Evolutionary conservation across 2,797 vertebrate species (phyloP).

Genomic region (Myotis planiceps): DNA sequence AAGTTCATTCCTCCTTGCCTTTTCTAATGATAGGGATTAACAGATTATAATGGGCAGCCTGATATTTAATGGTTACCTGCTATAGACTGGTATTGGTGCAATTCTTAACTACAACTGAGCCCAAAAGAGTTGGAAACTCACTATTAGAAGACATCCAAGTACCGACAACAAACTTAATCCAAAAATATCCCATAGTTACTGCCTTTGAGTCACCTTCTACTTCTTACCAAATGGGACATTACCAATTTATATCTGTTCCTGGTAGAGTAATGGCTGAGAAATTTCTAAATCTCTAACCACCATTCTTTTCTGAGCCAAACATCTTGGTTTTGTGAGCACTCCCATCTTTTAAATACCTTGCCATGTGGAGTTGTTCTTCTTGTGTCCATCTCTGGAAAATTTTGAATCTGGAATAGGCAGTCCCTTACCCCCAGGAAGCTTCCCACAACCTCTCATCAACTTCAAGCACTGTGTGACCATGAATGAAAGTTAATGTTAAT

Average conservation of each 20-base stretch:
- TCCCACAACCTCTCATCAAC: not conserved
- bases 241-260: not conserved
- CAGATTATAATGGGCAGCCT: not conserved
- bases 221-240: not conserved
- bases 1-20: not conserved
- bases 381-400: not conserved
- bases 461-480: not conserved
- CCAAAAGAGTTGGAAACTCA: not conserved
- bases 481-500: slow-evolving; percentile 67
- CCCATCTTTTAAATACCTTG: not conserved
- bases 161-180: not conserved
- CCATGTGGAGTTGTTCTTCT: too few relatives aligned
- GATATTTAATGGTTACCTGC: not conserved
- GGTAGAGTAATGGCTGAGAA: not conserved
- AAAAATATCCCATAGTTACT: not conserved
- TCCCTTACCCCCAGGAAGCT: not conserved
- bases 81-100: not conserved
- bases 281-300: not conserved
- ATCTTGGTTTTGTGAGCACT: not conserved
- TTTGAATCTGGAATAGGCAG: not conserved
- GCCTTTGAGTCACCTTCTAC: not conserved
- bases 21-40: not conserved
- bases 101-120: not conserved
- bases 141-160: not conserved
- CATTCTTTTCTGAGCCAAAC: not conserved